Base-by-base conservation (phyloP, 2,888 invertebrate species). In the Limenitis camilla region DNA sequence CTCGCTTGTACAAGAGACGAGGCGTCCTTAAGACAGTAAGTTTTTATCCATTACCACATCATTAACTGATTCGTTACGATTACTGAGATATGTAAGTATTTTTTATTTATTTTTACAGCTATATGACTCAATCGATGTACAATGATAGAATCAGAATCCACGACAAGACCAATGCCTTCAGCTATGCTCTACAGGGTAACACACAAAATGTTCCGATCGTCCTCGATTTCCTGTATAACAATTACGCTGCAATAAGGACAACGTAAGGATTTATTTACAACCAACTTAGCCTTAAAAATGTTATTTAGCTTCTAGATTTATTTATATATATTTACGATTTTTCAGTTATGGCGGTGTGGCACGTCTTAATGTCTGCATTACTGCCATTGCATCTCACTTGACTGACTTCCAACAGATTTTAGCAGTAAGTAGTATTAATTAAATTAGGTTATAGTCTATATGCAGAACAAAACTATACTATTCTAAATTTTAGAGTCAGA, bases 121-220 rank as follows among this genome's bases (percentile, higher is more conserved):
- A 88, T 63, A 66, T 91, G 10, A 48, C 68, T 4, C 76, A 84
- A 64, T 77, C 88, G 0, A 69, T 90, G 61, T 65, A 74, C 49
- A 80, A 72, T 54, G 76, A 76, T 52, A 78, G 65, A 49, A 81
- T 91, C 61, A 74, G 90, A 61, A 62, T 75, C 60, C 82, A 89
- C 72, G 82, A 90, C 72, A 74, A 80, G 9, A 73, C 81, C 1
- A 81, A 81, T 40, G 88, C 77, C 52, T 78, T 88, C 76, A 64
- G 68, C 3, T 87, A 74, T 9, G 89, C 91, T 0, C 87, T 91
- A 27, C 81, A 81, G 42, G 89, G 89, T 51, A 90, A 90, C 67
- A 73, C 68, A 6, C 86, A 88, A 62, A 92, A 91, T 59, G 68
- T 91, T 7, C 70, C 74, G 0, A 68, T 80, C 1, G 89, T 90